Percentiles rank a stretch among this genome's conserved stretches.
These are phyloP conservation scores for Trichechus manatus DNA, from an alignment of 2,113 vertebrate species.

Conservation along the genomic window DNA sequence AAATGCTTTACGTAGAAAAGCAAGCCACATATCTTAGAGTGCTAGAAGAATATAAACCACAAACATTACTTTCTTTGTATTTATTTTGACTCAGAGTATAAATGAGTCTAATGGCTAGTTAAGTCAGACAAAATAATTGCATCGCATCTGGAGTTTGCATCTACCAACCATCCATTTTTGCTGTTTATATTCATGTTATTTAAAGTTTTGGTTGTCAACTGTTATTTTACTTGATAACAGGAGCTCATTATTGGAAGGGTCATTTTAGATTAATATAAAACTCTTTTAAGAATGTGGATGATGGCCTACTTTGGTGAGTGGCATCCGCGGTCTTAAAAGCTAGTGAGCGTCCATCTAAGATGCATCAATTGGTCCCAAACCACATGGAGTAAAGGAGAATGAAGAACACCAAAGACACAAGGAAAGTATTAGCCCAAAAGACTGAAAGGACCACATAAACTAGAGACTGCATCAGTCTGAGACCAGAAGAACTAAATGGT, in stretches of 20 bases:
- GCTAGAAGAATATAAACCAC: neutral
- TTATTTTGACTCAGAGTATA: constrained; percentile 23
- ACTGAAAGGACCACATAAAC: too few relatives aligned
- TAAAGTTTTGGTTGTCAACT: constrained; percentile 13
- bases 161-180: neutral
- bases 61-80: neutral
- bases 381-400: too few relatives aligned
- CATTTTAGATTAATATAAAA: constrained; percentile 10
- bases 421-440: too few relatives aligned
- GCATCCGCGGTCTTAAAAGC: too few relatives aligned
- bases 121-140: constrained; percentile 46
- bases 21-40: neutral
- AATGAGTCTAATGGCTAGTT: neutral
- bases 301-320: too few relatives aligned
- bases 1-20: neutral
- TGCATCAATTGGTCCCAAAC: too few relatives aligned
- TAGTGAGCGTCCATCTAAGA: too few relatives aligned
- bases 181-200: neutral
- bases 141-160: neutral
- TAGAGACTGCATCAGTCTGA: too few relatives aligned
- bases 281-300: neutral
- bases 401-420: too few relatives aligned
- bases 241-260: neutral
- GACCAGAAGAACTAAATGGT: too few relatives aligned
- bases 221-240: constrained; percentile 15